Percentiles rank a stretch among this genome's conserved stretches.
These are phyloP conservation scores for Nemoura dubitans DNA, from an alignment of 2,888 invertebrate species.

Conservation along the genomic window DNA sequence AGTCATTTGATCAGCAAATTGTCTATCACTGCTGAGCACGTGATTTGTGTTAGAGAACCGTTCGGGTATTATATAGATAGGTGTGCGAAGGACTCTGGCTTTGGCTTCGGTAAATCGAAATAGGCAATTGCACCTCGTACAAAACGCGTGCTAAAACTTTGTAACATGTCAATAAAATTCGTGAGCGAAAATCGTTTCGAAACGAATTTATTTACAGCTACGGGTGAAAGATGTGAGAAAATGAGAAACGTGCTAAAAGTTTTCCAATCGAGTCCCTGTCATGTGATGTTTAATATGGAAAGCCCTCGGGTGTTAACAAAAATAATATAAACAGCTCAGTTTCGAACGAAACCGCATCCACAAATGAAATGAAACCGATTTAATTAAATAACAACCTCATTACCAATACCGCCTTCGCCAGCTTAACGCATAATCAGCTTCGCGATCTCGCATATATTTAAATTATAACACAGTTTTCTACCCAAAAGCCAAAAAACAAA, in stretches of 20 bases:
- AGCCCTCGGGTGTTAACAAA: no score
- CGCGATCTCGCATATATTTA: neutral
- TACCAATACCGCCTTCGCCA: neutral
- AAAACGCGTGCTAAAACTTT: neutral
- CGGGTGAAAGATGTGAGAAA: neutral
- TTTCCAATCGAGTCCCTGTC: neutral
- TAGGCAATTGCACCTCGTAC: no score
- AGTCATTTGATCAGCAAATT: no score
- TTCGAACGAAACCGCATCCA: no score
- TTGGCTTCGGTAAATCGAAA: no score
- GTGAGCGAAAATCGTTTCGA: neutral
- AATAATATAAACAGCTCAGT: no score
- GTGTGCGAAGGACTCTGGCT: no score
- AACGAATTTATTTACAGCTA: neutral
- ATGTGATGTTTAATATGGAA: no score
- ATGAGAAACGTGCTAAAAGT: neutral
- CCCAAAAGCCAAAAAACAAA: neutral
- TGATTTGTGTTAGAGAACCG: no score
- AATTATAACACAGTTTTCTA: neutral
- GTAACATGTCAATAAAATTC: neutral
- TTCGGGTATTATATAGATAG: no score
- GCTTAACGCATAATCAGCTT: neutral
- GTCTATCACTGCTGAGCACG: no score
- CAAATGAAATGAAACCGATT: neutral
- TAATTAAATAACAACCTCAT: neutral